Evolutionary conservation across 2,888 invertebrate species (phyloP).

Genomic region (Noctua janthe): DNA sequence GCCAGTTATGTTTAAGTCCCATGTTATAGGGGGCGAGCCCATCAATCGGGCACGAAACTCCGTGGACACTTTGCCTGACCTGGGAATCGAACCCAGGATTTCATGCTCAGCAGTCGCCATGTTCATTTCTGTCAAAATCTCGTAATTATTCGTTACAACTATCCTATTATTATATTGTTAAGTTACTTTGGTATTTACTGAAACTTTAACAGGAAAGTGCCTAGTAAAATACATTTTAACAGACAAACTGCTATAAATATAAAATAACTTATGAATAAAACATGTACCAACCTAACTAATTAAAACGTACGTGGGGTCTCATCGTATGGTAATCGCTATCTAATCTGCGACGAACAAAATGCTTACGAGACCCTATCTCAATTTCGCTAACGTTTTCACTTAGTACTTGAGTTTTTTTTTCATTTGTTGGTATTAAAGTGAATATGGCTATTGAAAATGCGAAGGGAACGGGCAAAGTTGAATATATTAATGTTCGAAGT

Average conservation of each 20-base stretch:
- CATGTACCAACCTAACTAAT: conserved; percentile 37
- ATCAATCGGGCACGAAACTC: no score
- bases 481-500: neutral
- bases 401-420: conserved; percentile 25
- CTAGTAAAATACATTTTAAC: neutral
- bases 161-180: neutral
- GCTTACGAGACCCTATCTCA: conserved; percentile 33
- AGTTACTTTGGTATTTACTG: neutral
- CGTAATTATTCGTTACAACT: neutral
- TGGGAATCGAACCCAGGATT: no score
- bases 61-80: no score
- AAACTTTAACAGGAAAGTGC: neutral
- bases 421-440: neutral
- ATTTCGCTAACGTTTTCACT: conserved; percentile 32
- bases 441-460: conserved; percentile 5
- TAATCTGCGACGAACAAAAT: conserved; percentile 42
- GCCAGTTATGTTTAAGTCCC: no score
- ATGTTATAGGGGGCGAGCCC: no score
- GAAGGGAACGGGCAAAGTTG: neutral
- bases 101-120: neutral
- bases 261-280: conserved; percentile 51
- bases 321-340: conserved; percentile 45
- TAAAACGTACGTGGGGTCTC: conserved; percentile 35
- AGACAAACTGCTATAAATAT: conserved; percentile 9
- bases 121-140: neutral